Conservation (phyloP, 2,113 vertebrate species). For the Amia ocellicauda region DNA sequence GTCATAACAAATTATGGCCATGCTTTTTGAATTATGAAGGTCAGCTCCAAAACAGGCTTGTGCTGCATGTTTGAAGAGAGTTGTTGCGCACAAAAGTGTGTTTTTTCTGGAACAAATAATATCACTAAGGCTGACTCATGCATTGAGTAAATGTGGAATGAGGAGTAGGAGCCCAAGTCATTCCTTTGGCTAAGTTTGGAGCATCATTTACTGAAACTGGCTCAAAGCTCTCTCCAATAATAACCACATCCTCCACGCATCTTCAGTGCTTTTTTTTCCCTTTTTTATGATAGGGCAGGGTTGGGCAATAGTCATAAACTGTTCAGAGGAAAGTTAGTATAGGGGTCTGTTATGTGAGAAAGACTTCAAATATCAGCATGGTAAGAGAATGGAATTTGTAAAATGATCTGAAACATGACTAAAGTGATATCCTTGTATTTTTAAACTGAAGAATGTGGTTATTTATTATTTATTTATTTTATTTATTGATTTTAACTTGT, state of each 20-base stretch:
- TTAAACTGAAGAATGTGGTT: too few relatives aligned
- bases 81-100: constrained; percentile 45
- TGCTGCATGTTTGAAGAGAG: constrained; percentile 17
- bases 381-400: constrained; percentile 29
- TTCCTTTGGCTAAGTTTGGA: constrained; percentile 68
- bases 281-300: constrained; percentile 75
- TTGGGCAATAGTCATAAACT: constrained; percentile 50
- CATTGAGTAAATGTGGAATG: constrained; percentile 60
- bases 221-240: constrained; percentile 60
- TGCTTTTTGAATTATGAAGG: constrained; percentile 70
- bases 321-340: neutral
- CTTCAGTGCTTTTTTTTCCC: constrained; percentile 62
- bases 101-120: constrained; percentile 78
- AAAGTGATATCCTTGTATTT: too few relatives aligned
- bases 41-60: constrained; percentile 47
- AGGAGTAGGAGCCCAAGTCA: constrained; percentile 64
- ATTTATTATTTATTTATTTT: too few relatives aligned
- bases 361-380: constrained; percentile 15
- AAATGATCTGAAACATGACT: too few relatives aligned
- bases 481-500: too few relatives aligned
- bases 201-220: constrained; percentile 73
- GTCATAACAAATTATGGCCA: constrained; percentile 75
- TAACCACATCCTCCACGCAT: constrained; percentile 76
- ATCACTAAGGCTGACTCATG: constrained; percentile 69
- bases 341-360: constrained; percentile 13